Evolutionary conservation across 2,797 vertebrate genomes (phyloP).

Genomic region (Catamblyrhynchus diadema): DNA sequence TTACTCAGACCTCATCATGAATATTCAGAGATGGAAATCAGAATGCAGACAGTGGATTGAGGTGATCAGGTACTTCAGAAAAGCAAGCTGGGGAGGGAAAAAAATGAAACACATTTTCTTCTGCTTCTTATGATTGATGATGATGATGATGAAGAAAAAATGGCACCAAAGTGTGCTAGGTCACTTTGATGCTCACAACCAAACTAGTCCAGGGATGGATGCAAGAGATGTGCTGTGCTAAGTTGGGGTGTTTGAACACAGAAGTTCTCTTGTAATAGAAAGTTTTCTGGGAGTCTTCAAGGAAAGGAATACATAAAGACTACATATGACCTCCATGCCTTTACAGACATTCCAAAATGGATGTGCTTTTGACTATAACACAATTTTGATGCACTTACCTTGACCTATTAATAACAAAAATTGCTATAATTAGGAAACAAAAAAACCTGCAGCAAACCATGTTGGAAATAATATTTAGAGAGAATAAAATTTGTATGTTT

Average conservation of each 20-base stretch:
- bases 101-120: not conserved
- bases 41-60: not conserved
- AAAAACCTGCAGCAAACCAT: not conserved
- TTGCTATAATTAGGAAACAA: not conserved
- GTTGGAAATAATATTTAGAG: not conserved
- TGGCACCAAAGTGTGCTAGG: not conserved
- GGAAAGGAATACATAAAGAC: not conserved
- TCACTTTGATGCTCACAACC: not conserved
- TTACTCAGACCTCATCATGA: constrained; percentile 30
- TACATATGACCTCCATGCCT: not conserved
- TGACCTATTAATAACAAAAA: not conserved
- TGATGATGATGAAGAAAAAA: not conserved
- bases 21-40: constrained; percentile 51
- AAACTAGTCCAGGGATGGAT: not conserved
- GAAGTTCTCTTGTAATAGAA: not conserved
- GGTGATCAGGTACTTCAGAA: constrained; percentile 10
- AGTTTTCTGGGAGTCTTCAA: not conserved
- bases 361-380: not conserved
- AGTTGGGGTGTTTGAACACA: not conserved
- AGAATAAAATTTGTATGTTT: not conserved
- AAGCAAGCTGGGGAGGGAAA: not conserved
- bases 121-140: not conserved
- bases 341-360: not conserved
- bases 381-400: not conserved
- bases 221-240: not conserved